Base-by-base conservation (phyloP, 1,140 invertebrate genomes). In the Procambarus clarkii region DNA sequence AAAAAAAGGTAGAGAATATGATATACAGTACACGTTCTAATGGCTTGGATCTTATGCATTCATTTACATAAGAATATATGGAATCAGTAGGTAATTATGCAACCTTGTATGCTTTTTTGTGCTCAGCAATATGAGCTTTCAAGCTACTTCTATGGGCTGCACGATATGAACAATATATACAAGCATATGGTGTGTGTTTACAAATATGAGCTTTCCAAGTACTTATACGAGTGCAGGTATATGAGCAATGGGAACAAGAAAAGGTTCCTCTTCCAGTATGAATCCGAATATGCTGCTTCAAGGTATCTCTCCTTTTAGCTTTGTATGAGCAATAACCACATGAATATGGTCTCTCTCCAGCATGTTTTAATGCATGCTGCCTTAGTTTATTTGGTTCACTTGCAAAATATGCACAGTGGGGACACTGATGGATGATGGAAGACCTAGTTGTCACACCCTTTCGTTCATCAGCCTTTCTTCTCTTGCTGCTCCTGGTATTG, bases 281-380 rank as follows among this genome's bases (percentile, higher is more conserved):
- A 58, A 58, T 8, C 54, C 13, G 7, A 58, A 58, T 13, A 58
- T 58, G 54, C 54, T 58, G 54, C 13, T 58, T 58, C 54, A 58
- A 58, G 13, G 13, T 9, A 58, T 8, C 54, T 58, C 13, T 58
- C 54, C 54, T 58, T 58, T 8, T 9, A 9, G 54, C 54, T 9
- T 8, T 13, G 54, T 58, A 58, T 2, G 54, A 13, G 54, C 91
- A 92, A 76, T 82, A 88, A 4, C 78, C 54, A 78, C 91, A 92
- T 2, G 79, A 83, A 69, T 74, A 92, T 4, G 91, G 91, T 44
- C 74, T 77, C 60, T 87, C 86, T 24, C 91, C 86, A 2, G 91
- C 84, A 78, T 92, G 91, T 60, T 58, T 88, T 24, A 81, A 78
- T 13, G 60, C 96, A 94, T 96, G 96, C 9, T 95, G 96, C 93